A percentile compares a stretch with the other conserved stretches of the same genome.
Evolutionary conservation across 2,888 invertebrate species (phyloP).

Genomic region (Ormyrus rosae): DNA sequence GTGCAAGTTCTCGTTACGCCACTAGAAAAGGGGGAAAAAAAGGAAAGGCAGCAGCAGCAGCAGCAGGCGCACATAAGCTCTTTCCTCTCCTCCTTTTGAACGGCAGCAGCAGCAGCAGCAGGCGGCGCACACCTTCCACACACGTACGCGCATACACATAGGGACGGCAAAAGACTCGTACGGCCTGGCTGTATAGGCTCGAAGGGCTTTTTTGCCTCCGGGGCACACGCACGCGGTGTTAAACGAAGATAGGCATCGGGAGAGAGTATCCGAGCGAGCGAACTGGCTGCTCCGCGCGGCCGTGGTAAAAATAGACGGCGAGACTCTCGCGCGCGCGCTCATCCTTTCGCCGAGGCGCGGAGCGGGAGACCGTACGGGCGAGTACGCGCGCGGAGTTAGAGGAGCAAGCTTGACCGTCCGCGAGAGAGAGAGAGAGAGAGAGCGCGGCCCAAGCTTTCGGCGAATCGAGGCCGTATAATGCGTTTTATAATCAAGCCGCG

Average conservation of each 20-base stretch:
- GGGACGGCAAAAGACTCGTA: neutral
- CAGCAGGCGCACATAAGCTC: neutral
- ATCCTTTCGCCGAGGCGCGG: constrained; percentile 62
- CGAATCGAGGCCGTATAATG: too few relatives aligned
- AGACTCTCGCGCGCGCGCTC: constrained; percentile 59
- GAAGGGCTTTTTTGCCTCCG: constrained; percentile 40
- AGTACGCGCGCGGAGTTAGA: too few relatives aligned
- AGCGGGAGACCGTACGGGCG: too few relatives aligned
- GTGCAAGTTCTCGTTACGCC: constrained; percentile 15
- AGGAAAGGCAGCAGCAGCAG: neutral
- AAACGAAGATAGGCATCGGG: constrained; percentile 60
- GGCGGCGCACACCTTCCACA: neutral
- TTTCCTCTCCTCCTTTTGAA: constrained; percentile 13
- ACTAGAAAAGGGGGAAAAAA: neutral
- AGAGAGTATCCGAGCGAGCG: constrained; percentile 28
- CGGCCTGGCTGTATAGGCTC: neutral
- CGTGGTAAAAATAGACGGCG: constrained; percentile 64
- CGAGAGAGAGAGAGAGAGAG: too few relatives aligned
- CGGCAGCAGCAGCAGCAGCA: neutral
- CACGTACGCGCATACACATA: constrained; percentile 3
- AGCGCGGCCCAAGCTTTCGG: too few relatives aligned
- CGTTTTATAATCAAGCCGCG: too few relatives aligned
- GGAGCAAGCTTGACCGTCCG: too few relatives aligned
- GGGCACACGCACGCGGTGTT: constrained; percentile 53
- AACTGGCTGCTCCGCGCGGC: constrained; percentile 39